A percentile compares a stretch with the other conserved stretches of the same genome.
These are phyloP conservation scores for Theristus sp. DNA, from an alignment of 2,888 invertebrate genomes.

Conservation along the genomic window DNA sequence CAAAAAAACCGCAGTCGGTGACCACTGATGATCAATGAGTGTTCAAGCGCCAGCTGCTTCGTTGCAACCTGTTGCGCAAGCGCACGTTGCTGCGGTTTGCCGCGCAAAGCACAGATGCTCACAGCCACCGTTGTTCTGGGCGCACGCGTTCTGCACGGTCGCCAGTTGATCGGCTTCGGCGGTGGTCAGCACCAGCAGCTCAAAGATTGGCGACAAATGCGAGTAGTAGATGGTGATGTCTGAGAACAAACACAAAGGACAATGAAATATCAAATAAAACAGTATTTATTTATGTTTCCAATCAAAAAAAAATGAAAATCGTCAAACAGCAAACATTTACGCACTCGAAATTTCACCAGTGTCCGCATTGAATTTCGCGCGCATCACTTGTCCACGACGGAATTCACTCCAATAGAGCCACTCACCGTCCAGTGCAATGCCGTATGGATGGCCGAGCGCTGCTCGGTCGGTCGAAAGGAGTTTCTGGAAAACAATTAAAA, in stretches of 20 bases:
- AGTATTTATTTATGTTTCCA: no score
- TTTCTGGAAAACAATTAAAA: not conserved
- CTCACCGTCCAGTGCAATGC: slow-evolving; percentile 46
- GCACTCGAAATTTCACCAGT: no score
- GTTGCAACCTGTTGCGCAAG: no score
- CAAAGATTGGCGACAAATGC: slow-evolving; percentile 18
- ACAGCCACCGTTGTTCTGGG: slow-evolving; percentile 39
- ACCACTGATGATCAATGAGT: no score
- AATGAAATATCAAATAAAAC: no score
- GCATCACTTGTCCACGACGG: slow-evolving; percentile 21
- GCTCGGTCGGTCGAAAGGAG: slow-evolving; percentile 32
- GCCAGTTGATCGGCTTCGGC: not conserved
- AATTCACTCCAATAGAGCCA: slow-evolving; percentile 53
- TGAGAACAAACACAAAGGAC: no score
- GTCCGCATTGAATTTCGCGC: not conserved
- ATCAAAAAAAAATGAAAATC: no score
- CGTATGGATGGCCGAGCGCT: slow-evolving; percentile 46
- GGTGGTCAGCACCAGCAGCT: slow-evolving; percentile 25
- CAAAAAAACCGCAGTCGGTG: no score
- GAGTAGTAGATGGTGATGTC: not conserved
- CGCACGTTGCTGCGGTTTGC: no score
- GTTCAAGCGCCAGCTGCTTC: no score
- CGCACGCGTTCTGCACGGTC: slow-evolving; percentile 18
- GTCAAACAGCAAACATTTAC: no score
- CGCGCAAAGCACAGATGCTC: slow-evolving; percentile 54